phyloP scores from a whole-genome alignment of 2,113 vertebrate genomes.

The Rallus limicola region DNA sequence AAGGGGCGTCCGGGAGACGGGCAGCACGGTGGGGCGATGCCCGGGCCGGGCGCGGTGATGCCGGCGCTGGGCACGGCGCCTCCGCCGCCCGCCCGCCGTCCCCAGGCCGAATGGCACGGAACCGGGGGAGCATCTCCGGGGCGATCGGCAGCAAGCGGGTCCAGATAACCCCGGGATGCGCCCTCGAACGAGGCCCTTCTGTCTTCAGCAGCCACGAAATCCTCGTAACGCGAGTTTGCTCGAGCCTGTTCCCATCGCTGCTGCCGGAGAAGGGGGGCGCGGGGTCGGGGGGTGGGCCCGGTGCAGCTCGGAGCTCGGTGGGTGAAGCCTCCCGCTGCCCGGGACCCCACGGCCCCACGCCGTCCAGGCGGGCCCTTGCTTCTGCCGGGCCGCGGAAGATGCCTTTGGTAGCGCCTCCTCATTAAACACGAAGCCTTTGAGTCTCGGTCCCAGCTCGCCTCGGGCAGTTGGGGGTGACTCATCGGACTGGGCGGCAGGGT shows the following conservation, averaged over 20 bases:
- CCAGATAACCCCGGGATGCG: accelerated
- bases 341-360: neutral
- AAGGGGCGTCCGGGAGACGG: neutral
- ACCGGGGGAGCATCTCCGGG: accelerated
- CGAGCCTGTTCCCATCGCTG: too few relatives aligned
- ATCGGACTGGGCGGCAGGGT: accelerated
- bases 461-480: accelerated
- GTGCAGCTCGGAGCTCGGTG: neutral
- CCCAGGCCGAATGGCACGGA: neutral
- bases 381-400: accelerated
- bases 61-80: neutral
- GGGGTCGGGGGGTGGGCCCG: too few relatives aligned
- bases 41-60: too few relatives aligned
- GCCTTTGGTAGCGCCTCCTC: neutral
- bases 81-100: neutral
- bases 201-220: too few relatives aligned
- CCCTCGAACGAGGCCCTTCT: neutral
- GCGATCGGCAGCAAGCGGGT: neutral
- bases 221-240: accelerated
- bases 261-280: too few relatives aligned
- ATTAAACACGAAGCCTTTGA: neutral
- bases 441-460: too few relatives aligned
- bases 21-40: neutral
- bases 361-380: neutral
- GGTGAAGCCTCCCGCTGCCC: neutral